These are phyloP conservation scores for Morone saxatilis DNA, from an alignment of 2,113 vertebrate species.

Conservation along the genomic window DNA sequence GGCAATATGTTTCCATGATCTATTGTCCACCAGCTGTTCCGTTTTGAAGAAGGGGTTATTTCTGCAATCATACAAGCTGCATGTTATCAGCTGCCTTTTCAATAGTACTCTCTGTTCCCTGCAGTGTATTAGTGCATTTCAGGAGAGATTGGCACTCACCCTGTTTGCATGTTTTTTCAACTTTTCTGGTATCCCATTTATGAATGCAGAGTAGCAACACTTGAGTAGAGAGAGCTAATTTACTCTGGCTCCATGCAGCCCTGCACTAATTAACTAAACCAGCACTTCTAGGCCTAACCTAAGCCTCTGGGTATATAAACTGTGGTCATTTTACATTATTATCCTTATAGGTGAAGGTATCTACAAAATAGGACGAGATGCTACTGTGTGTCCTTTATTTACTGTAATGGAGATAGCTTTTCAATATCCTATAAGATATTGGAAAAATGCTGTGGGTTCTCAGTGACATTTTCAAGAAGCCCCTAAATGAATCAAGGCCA, in stretches of 20 bases:
- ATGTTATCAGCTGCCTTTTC: not conserved
- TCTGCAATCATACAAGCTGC: not conserved
- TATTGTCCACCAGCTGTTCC: not conserved
- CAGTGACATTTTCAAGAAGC: slow-evolving; percentile 59
- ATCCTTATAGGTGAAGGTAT: not conserved
- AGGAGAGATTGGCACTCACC: not conserved
- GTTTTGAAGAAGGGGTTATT: not conserved
- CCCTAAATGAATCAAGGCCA: slow-evolving; percentile 47
- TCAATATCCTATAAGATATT: slow-evolving; percentile 34
- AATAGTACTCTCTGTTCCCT: not conserved
- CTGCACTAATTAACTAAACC: not conserved
- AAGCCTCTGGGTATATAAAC: slow-evolving; percentile 9
- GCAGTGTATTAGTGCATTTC: not conserved
- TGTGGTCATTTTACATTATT: not conserved
- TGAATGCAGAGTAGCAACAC: not conserved
- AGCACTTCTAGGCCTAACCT: not conserved
- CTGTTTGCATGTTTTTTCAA: not conserved
- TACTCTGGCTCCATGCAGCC: not conserved
- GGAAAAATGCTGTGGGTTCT: slow-evolving; percentile 39
- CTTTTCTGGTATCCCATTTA: not conserved
- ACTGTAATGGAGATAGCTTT: slow-evolving; percentile 9
- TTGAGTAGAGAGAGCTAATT: slow-evolving; percentile 15
- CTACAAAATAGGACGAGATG: not conserved
- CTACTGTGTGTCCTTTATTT: slow-evolving; percentile 5
- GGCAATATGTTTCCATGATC: not conserved